phyloP scores from a whole-genome alignment of 2,888 invertebrate genomes.

The Chymomyza fuscimana region DNA sequence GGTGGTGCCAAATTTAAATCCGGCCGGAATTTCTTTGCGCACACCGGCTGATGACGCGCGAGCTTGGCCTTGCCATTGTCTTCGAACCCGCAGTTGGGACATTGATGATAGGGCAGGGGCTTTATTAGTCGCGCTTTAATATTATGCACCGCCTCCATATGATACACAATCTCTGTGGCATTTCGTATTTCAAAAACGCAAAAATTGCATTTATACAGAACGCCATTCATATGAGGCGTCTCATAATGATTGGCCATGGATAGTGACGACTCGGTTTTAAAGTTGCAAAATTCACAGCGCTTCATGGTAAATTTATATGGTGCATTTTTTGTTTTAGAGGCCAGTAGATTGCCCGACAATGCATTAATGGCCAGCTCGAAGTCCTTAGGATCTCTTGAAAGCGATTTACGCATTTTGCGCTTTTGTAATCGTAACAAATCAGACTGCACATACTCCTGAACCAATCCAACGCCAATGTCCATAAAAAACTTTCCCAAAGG shows the following conservation, averaged over 20 bases:
- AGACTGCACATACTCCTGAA: slow-evolving; percentile 95
- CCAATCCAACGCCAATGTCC: slow-evolving; percentile 93
- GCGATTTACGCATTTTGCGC: slow-evolving; percentile 85
- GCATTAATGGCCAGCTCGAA: slow-evolving; percentile 88
- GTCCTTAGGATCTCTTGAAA: slow-evolving; percentile 83
- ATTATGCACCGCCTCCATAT: slow-evolving; percentile 95
- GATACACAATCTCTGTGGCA: slow-evolving; percentile 92
- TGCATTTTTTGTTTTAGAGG: slow-evolving; percentile 91
- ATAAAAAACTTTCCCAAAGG: slow-evolving; percentile 94
- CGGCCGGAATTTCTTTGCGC: slow-evolving; percentile 93
- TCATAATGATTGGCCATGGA: slow-evolving; percentile 93
- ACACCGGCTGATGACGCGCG: slow-evolving; percentile 91
- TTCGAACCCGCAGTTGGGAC: slow-evolving; percentile 95
- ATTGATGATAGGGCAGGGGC: slow-evolving; percentile 93
- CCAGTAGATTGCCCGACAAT: slow-evolving; percentile 90
- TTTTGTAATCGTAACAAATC: slow-evolving; percentile 93
- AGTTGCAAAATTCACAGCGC: slow-evolving; percentile 93
- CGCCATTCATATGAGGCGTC: slow-evolving; percentile 94
- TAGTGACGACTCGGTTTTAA: slow-evolving; percentile 91
- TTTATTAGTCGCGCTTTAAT: slow-evolving; percentile 90
- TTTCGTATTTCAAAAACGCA: slow-evolving; percentile 90
- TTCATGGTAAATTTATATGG: slow-evolving; percentile 87
- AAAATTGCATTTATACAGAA: slow-evolving; percentile 91
- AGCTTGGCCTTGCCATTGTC: slow-evolving; percentile 95
- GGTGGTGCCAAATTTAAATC: slow-evolving; percentile 93